These are phyloP conservation scores for Myiotriccus ornatus DNA, from an alignment of 2,797 vertebrate species.

Conservation along the genomic window DNA sequence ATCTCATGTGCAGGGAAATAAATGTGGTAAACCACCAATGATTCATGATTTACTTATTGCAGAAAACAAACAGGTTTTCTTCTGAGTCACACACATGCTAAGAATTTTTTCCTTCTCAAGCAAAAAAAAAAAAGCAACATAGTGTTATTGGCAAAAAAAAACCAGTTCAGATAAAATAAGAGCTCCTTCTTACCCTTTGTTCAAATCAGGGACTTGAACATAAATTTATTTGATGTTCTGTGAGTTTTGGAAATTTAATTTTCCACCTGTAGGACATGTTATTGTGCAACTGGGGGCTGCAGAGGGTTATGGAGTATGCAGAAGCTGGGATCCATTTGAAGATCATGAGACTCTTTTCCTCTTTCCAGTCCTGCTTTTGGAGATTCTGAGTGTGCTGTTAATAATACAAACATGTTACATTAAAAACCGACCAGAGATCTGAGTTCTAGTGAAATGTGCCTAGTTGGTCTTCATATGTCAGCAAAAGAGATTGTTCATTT, in stretches of 20 bases:
- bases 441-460: not conserved
- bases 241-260: not conserved
- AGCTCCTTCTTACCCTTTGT: not conserved
- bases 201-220: not conserved
- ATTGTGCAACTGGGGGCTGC: not conserved
- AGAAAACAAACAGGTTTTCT: slow-evolving; percentile 42
- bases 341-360: not conserved
- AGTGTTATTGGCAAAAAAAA: not conserved
- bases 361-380: not conserved
- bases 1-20: slow-evolving; percentile 41
- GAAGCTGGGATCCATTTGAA: not conserved
- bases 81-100: slow-evolving; percentile 34
- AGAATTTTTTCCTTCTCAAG: slow-evolving; percentile 15
- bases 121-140: slow-evolving; percentile 36
- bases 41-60: slow-evolving; percentile 27
- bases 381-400: not conserved
- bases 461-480: not conserved
- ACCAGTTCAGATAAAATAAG: not conserved
- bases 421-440: not conserved
- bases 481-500: not conserved
- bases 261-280: not conserved
- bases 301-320: not conserved
- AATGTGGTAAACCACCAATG: slow-evolving; percentile 42
- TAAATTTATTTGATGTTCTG: not conserved
- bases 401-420: not conserved